Base-by-base conservation (phyloP, 2,113 vertebrate species). In the Motacilla tschutschensis region DNA sequence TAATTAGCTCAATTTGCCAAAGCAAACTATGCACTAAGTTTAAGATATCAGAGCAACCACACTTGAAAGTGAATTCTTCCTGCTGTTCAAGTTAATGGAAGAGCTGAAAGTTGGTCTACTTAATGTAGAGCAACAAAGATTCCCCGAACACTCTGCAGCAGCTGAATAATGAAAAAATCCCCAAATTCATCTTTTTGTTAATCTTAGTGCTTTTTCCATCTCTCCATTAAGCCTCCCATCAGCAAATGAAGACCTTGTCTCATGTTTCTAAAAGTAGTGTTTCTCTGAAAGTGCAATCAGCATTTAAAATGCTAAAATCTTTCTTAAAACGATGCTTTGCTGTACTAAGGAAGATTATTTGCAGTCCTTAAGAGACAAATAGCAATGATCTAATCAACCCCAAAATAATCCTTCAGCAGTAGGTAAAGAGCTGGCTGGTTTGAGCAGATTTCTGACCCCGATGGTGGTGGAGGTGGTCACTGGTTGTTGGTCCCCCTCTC, bases 221-320 rank as follows among this genome's bases (percentile, higher is more conserved):
- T 66, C 64, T 60, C 25, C 65, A 48, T 79, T 74, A 72, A 92
- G 73, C 57, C 33, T 91, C 59, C 74, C 71, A 89, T 54, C 90
- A 91, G 93, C 85, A 75, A 78, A 91, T 92, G 44, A 89, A 91
- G 80, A 87, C 79, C 67, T 85, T 79, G 51, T 57, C 85, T 64
- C 65, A 51, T 41, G 93, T 47, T 89, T 58, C 83, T 75, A 91
- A 93, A 95, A 91, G 77, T 9, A 63, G 70, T 8, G 13, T 54
- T 88, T 62, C 83, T 64, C 77, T 94, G 89, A 77, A 93, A 92
- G 78, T 36, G 82, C 80, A 85, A 87, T 85, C 87, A 91, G 63
- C 83, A 48, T 38, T 60, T 57, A 53, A 85, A 91, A 85, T 24
- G 70, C 73, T 74, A 38, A 64, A 84, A 78, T 57, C 85, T 64